Conservation (phyloP, 2,797 vertebrate genomes). For the Lepidocolaptes lacrymiger region DNA sequence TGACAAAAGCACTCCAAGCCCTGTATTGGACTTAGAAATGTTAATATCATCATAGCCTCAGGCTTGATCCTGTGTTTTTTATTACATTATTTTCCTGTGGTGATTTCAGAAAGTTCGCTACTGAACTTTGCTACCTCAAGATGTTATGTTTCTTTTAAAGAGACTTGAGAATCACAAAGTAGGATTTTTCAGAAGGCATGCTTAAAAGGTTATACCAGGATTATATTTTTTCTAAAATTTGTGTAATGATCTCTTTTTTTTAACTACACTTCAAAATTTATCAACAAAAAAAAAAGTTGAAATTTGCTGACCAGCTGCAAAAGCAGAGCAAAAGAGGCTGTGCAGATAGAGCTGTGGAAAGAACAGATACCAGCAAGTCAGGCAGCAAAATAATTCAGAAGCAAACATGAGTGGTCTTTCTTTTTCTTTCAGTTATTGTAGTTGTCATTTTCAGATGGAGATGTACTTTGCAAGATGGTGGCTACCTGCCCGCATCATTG, state of each 20-base stretch:
- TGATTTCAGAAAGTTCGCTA: not conserved
- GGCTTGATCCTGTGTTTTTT: not conserved
- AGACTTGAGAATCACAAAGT: not conserved
- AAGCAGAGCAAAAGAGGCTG: not conserved
- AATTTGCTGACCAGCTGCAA: not conserved
- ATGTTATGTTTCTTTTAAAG: not conserved
- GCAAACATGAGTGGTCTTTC: not conserved
- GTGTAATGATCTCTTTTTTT: not conserved
- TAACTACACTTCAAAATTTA: not conserved
- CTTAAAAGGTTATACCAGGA: not conserved
- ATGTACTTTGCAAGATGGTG: not conserved
- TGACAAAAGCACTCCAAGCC: not conserved
- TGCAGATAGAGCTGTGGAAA: not conserved
- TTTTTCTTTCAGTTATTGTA: not conserved
- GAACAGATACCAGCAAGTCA: not conserved
- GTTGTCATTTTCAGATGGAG: not conserved
- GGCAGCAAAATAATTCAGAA: not conserved
- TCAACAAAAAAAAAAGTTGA: not conserved
- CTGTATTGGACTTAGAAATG: not conserved
- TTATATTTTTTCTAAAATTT: not conserved
- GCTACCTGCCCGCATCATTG: not conserved
- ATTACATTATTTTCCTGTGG: not conserved
- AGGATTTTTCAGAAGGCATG: not conserved
- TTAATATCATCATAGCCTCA: not conserved
- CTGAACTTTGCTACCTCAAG: not conserved